Percentiles rank a stretch among this genome's conserved stretches.
These are phyloP conservation scores for Lynx canadensis DNA, from an alignment of 2,113 vertebrate genomes.

Conservation along the genomic window DNA sequence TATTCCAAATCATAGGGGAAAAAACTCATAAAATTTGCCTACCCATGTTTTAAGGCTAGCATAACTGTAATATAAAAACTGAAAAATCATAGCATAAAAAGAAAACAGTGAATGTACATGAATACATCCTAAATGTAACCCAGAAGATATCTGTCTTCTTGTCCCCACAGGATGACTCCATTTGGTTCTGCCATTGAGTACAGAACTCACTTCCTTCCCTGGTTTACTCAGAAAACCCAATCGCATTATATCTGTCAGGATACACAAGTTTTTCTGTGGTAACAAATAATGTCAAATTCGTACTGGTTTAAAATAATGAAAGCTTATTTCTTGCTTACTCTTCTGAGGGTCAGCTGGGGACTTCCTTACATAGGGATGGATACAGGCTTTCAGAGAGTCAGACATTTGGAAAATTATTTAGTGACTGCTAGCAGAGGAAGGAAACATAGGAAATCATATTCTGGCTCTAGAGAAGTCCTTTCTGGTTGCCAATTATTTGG, in stretches of 20 bases:
- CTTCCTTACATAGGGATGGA: neutral
- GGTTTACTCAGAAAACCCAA: neutral
- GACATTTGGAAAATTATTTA: neutral
- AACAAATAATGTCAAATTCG: neutral
- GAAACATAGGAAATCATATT: neutral
- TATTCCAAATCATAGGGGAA: neutral
- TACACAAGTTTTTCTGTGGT: neutral
- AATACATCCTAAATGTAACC: neutral
- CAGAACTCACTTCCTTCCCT: neutral
- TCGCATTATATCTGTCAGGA: neutral
- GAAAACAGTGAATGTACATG: neutral
- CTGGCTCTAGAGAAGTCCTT: neutral
- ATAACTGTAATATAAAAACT: neutral
- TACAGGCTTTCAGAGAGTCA: neutral
- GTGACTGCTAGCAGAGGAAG: neutral
- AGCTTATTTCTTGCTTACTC: neutral
- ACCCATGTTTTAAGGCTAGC: neutral
- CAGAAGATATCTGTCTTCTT: neutral
- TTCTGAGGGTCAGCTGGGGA: neutral
- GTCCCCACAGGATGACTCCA: neutral
- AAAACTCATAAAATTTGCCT: neutral
- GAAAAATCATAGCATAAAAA: conserved; percentile 14
- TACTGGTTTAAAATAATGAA: neutral
- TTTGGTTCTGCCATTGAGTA: neutral
- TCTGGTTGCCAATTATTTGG: neutral